Base-by-base conservation (phyloP, 2,113 vertebrate genomes). In the Heterochromis multidens region DNA sequence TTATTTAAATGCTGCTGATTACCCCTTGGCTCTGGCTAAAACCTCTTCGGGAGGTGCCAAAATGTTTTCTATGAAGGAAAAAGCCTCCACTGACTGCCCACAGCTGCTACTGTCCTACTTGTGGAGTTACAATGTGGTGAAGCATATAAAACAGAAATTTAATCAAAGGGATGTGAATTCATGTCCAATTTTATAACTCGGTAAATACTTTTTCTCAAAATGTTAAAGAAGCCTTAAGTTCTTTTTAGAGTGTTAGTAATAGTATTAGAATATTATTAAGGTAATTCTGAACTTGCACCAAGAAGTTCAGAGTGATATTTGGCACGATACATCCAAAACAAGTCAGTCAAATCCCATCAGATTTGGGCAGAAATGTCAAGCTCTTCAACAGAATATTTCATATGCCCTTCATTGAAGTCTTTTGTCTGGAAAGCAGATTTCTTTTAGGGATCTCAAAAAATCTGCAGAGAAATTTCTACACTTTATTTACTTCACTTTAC, bases 361-460 rank as follows among this genome's bases (percentile, higher is more conserved):
- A 83, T 76, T 81, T 84, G 21, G 29, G 25, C 49, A 25, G 78
- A 92, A 92, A 91, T 87, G 88, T 90, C 88, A 90, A 37, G 52
- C 49, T 84, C 65, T 79, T 82, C 74, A 67, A 70, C 82, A 87
- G 88, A 91, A 90, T 84, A 87, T 84, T 81, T 90, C 54, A 84
- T 80, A 43, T 4, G 56, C 63, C 52, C 63, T 74, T 65, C 67
- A 67, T 31, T 9, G 1, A 70, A 77, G 9, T 14, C 35, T 77
- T 87, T 81, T 46, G 76, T 81, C 43, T 52, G 31, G 83, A 77
- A 57, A 89, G 65, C 56, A 58, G 58, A 90, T 70, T 83, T 67
- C 58, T 52, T 35, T 65, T 52, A 29, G 17, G 57, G 46, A 56
- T 29, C 17, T 33, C 17, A 43, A 4, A 63, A 21, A 57, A 40